Evolutionary conservation across 2,888 invertebrate species (phyloP).

Genomic region (Falcaria lacertinaria): DNA sequence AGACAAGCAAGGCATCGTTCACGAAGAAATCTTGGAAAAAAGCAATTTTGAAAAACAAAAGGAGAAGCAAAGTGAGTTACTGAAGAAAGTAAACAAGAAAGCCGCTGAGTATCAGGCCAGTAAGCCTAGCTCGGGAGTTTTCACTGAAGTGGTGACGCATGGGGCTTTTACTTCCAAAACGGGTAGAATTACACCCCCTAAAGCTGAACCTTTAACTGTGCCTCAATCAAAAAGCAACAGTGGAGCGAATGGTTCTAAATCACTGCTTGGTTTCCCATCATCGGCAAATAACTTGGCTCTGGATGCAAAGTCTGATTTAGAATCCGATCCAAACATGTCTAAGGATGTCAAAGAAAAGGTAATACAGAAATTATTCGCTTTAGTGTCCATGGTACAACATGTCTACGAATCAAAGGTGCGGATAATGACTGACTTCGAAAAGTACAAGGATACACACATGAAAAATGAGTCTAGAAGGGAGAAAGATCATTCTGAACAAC

Average conservation of each 20-base stretch:
- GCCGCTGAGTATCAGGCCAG: conserved; percentile 62
- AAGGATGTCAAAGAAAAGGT: conserved; percentile 67
- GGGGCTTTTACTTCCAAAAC: conserved; percentile 65
- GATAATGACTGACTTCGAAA: conserved; percentile 66
- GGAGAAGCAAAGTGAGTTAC: conserved; percentile 59
- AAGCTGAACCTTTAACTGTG: conserved; percentile 29
- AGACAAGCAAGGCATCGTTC: conserved; percentile 32
- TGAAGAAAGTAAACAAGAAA: conserved; percentile 64
- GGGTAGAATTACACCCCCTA: conserved; percentile 37
- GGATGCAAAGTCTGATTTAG: conserved; percentile 69
- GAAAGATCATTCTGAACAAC: conserved; percentile 67
- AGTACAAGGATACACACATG: conserved; percentile 65
- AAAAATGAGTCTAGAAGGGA: conserved; percentile 64
- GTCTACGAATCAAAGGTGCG: conserved; percentile 70
- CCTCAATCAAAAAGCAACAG: conserved; percentile 32
- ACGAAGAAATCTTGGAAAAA: conserved; percentile 59
- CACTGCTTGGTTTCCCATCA: conserved; percentile 65
- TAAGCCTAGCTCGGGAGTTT: conserved; percentile 65
- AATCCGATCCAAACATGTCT: conserved; percentile 66
- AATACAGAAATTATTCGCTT: conserved; percentile 60
- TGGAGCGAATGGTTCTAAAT: conserved; percentile 48
- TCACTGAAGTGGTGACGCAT: conserved; percentile 69
- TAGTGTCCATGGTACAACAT: conserved; percentile 72
- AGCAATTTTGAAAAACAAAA: conserved; percentile 57
- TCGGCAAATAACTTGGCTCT: conserved; percentile 71